Conservation (phyloP, 2,888 invertebrate genomes). For the Pachymerium ferrugineum region DNA sequence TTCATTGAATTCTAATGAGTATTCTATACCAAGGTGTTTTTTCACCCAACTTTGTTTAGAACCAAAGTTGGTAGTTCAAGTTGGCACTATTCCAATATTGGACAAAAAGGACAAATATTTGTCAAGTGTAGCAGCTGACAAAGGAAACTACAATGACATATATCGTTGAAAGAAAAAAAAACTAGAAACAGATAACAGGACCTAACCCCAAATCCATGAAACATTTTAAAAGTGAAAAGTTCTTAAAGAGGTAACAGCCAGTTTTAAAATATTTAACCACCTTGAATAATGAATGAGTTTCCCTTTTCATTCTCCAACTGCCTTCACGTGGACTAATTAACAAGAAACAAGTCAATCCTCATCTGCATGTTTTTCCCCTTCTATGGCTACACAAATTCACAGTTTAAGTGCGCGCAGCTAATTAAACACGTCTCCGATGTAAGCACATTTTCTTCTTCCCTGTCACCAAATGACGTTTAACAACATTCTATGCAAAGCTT, state of each 20-base stretch:
- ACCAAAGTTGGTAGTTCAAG: neutral
- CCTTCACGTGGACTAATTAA: neutral
- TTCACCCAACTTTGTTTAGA: neutral
- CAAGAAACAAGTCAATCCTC: neutral
- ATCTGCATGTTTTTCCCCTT: neutral
- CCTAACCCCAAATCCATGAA: neutral
- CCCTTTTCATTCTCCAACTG: neutral
- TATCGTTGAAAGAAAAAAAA: too few species aligned
- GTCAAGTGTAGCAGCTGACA: slow-evolving; percentile 11
- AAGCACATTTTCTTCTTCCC: too few species aligned
- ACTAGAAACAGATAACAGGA: neutral
- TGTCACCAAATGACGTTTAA: too few species aligned
- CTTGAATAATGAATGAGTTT: neutral
- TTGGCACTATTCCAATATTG: too few species aligned
- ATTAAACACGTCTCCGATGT: too few species aligned
- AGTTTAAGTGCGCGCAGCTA: too few species aligned
- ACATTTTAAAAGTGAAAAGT: neutral
- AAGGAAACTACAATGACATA: neutral
- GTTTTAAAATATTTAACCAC: too few species aligned
- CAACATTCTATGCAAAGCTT: too few species aligned
- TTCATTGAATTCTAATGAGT: too few species aligned
- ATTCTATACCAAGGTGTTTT: neutral
- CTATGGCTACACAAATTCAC: too few species aligned
- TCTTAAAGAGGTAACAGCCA: neutral
- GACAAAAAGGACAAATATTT: slow-evolving; percentile 11